Evolutionary conservation across 2,888 invertebrate genomes (phyloP).

Genomic region (Euphydryas editha): DNA sequence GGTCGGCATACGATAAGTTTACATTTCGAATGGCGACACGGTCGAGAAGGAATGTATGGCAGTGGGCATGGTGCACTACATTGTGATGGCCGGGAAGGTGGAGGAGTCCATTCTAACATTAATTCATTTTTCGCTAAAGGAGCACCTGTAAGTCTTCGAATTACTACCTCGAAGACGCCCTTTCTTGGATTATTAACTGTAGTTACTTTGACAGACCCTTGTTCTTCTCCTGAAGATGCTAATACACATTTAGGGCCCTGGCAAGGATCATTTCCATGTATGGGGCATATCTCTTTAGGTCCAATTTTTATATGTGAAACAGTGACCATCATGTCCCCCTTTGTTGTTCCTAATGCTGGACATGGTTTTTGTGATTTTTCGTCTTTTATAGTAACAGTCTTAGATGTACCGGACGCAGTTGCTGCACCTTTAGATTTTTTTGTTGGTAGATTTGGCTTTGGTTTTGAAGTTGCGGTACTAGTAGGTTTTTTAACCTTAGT

Average conservation of each 20-base stretch:
- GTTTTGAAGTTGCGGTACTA: not conserved
- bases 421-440: slow-evolving; percentile 46
- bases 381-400: slow-evolving; percentile 63
- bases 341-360: slow-evolving; percentile 49
- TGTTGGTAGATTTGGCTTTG: slow-evolving; percentile 38
- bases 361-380: slow-evolving; percentile 50
- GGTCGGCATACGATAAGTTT: slow-evolving; percentile 61
- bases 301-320: slow-evolving; percentile 71
- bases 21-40: slow-evolving; percentile 59
- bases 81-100: slow-evolving; percentile 56
- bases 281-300: slow-evolving; percentile 63
- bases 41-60: slow-evolving; percentile 45
- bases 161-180: slow-evolving; percentile 75
- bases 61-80: slow-evolving; percentile 52
- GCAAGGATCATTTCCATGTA: slow-evolving; percentile 63
- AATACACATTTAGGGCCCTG: slow-evolving; percentile 67
- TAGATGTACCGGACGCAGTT: slow-evolving; percentile 50
- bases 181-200: slow-evolving; percentile 67
- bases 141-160: slow-evolving; percentile 69
- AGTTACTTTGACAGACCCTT: slow-evolving; percentile 66
- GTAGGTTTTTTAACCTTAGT: slow-evolving; percentile 10
- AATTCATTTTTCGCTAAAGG: slow-evolving; percentile 74
- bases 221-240: slow-evolving; percentile 53
- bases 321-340: slow-evolving; percentile 65
- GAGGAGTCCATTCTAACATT: slow-evolving; percentile 78